Evolutionary conservation across 2,797 vertebrate species (phyloP).

Genomic region (Aphelocoma californica): DNA sequence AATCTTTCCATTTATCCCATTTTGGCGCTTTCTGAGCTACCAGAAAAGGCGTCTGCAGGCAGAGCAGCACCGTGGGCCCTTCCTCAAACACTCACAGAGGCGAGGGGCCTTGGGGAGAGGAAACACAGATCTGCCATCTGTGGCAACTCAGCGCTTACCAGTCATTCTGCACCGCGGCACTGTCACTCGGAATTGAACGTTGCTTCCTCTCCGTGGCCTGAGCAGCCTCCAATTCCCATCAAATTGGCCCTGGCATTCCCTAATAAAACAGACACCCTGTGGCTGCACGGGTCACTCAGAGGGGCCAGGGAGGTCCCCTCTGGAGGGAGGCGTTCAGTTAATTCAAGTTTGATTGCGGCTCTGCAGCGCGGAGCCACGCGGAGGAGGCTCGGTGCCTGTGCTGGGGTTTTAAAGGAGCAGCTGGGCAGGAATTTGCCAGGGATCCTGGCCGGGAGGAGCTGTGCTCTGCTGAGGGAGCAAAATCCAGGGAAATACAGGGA

Average conservation of each 20-base stretch:
- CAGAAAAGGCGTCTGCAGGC: neutral
- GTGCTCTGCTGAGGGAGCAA: neutral
- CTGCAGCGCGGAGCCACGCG: neutral
- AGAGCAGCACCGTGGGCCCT: neutral
- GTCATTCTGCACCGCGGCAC: neutral
- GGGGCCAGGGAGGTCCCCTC: neutral
- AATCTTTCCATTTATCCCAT: fast-evolving
- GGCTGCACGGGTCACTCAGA: neutral
- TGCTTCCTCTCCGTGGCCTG: neutral
- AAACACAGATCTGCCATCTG: slow-evolving; percentile 1
- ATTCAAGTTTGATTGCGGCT: neutral
- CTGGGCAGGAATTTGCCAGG: neutral
- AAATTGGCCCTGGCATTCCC: neutral
- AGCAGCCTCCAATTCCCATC: neutral
- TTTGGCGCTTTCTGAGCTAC: neutral
- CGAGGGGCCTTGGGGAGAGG: neutral
- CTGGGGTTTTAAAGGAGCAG: neutral
- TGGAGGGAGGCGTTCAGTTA: neutral
- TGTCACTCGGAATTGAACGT: neutral
- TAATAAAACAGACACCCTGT: neutral
- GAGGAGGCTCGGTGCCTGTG: neutral
- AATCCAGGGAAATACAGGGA: neutral
- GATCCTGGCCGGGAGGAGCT: neutral
- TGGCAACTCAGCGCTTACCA: slow-evolving; percentile 14
- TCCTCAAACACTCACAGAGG: neutral